phyloP scores from a whole-genome alignment of 1,140 invertebrate species.

The Adoxophyes honmai region DNA sequence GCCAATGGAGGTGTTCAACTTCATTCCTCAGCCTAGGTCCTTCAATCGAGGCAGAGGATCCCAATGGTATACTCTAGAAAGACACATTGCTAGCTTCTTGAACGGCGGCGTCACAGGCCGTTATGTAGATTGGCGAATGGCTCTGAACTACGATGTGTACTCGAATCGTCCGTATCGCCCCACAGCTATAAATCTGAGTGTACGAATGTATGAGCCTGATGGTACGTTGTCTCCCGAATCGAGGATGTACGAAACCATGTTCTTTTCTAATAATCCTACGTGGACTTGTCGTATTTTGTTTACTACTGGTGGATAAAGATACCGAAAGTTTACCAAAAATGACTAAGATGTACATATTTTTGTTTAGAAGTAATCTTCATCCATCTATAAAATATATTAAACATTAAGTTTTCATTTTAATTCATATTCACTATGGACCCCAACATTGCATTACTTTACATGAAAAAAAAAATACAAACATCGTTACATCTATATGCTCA shows the following conservation, averaged over 20 bases:
- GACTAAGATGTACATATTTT: too few species aligned
- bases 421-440: too few species aligned
- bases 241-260: background rate
- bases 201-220: background rate
- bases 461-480: too few species aligned
- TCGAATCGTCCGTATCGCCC: background rate
- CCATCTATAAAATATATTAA: too few species aligned
- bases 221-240: background rate
- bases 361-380: too few species aligned
- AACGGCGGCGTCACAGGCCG: background rate
- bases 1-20: conserved; percentile 4
- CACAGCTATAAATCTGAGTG: background rate
- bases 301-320: background rate
- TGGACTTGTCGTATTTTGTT: conserved; percentile 5
- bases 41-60: conserved; percentile 1
- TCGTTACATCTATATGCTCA: too few species aligned
- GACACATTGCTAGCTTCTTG: background rate
- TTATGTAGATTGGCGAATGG: conserved; percentile 6
- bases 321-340: too few species aligned
- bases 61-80: conserved; percentile 1
- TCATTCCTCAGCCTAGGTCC: background rate
- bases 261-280: conserved; percentile 7
- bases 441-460: too few species aligned
- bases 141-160: background rate
- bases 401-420: too few species aligned